phyloP scores from a whole-genome alignment of 2,797 vertebrate genomes.

The Xenopus petersii region DNA sequence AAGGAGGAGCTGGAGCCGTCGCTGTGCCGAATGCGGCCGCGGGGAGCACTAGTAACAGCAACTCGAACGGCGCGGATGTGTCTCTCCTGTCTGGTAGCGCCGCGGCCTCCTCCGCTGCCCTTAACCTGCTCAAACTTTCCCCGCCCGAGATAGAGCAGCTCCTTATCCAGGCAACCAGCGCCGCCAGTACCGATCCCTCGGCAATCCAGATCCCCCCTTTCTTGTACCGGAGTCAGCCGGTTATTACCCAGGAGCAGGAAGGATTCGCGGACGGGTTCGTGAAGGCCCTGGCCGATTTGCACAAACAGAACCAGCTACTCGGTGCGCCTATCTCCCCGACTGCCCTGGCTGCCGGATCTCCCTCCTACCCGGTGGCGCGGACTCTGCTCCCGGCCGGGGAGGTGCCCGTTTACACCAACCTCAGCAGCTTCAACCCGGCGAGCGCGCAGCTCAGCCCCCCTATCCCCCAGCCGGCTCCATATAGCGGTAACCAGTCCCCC shows the following conservation, averaged over 20 bases:
- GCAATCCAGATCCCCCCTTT: constrained; percentile 52
- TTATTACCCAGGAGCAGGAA: constrained; percentile 80
- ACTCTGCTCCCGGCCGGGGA: constrained; percentile 66
- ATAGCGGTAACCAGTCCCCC: constrained; percentile 47
- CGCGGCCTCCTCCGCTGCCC: constrained; percentile 4
- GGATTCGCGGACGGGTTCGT: constrained; percentile 85
- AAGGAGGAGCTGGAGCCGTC: constrained; percentile 16
- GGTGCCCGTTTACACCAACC: constrained; percentile 80
- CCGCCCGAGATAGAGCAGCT: constrained; percentile 41
- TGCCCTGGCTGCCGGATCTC: constrained; percentile 62
- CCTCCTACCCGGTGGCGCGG: constrained; percentile 66
- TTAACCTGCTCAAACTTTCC: constrained; percentile 39
- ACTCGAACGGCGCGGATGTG: constrained; percentile 1
- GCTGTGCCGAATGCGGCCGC: not conserved
- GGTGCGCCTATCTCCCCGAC: constrained; percentile 70
- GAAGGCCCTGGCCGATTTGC: constrained; percentile 81
- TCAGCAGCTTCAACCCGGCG: constrained; percentile 74
- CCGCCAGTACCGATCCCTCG: constrained; percentile 13
- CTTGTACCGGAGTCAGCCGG: constrained; percentile 64
- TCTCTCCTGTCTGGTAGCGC: constrained; percentile 26
- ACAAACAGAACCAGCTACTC: constrained; percentile 85
- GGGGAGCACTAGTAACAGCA: constrained; percentile 16
- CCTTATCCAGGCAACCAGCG: constrained; percentile 28
- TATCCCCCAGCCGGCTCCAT: constrained; percentile 57
- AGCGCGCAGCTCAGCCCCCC: constrained; percentile 56